Base-by-base conservation (phyloP, 2,797 vertebrate species). In the Mastacembelus armatus region DNA sequence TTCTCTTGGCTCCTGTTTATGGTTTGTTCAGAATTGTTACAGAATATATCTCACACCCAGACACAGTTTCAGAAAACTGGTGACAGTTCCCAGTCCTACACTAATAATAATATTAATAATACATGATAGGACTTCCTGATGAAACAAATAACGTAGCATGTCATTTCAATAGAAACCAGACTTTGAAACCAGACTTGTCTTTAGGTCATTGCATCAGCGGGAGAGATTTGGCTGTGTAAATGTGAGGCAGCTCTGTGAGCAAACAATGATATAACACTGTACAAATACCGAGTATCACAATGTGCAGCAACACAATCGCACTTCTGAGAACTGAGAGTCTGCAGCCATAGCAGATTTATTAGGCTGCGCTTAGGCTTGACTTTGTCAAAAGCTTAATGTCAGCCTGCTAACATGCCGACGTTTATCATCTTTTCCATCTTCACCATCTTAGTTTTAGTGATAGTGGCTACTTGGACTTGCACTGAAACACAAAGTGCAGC, bases 261-360 rank as follows among this genome's bases (percentile, higher is more conserved):
- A 93, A 93, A 93, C 88, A 92, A 83, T 92, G 88, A 89, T 87
- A 86, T 86, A 92, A 92, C 84, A 6, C 75, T 88, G 74, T 39
- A 29, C 83, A 91, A 91, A 92, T 60, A 92, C 29, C 29, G 33
- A 47, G 70, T 80, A 71, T 78, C 84, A 86, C 78, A 84, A 77
- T 77, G 78, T 90, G 77, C 54, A 60, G 79, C 78, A 78, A 74
- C 74, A 66, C 63, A 36, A 44, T 74, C 66, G 81, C 81, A 55
- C 15, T 91, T 91, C 89, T 60, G 10, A 80, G 89, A 91, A 91
- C 64, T 77, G 1, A 24, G 6, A 38, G 8, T 5, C 27, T 36
- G 1, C 30, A 18, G 19, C 2, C 39, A 9, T 30, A 26, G 10
- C 21, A 9, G n/a, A n/a, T 24, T 29, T 51, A 26, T 26, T 42